Percentiles rank a stretch among this genome's conserved stretches.
Conservation (phyloP, 2,888 invertebrate species). For the Norana najaformis region DNA sequence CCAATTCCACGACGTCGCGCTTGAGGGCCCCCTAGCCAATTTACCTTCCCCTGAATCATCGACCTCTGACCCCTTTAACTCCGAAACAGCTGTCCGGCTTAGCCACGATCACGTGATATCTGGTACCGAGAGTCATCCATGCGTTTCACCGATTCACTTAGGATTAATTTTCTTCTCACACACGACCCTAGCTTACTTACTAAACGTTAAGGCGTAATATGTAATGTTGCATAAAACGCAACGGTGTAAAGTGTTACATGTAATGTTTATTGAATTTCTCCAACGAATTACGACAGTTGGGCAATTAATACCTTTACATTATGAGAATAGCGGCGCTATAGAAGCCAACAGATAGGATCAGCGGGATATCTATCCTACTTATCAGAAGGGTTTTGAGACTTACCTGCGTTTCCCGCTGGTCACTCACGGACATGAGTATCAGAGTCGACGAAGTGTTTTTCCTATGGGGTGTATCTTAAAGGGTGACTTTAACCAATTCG, state of each 20-base stretch:
- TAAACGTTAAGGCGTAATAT: not conserved
- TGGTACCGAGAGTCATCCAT: not conserved
- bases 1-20: conserved; percentile 3
- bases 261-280: not conserved
- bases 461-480: not conserved
- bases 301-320: not conserved
- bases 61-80: not conserved
- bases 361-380: too few relatives aligned
- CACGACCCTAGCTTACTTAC: not conserved
- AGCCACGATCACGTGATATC: not conserved
- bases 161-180: not conserved
- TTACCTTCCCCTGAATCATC: not conserved
- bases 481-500: not conserved
- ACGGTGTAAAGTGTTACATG: too few relatives aligned
- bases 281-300: not conserved
- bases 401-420: too few relatives aligned
- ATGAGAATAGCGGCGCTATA: not conserved
- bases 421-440: too few relatives aligned
- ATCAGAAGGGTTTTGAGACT: too few relatives aligned
- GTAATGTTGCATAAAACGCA: not conserved
- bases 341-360: too few relatives aligned
- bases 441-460: too few relatives aligned
- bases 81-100: not conserved
- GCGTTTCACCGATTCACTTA: not conserved
- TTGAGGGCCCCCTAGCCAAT: not conserved